phyloP scores from a whole-genome alignment of 23 tunicate species.

The Ascidia mentula region DNA sequence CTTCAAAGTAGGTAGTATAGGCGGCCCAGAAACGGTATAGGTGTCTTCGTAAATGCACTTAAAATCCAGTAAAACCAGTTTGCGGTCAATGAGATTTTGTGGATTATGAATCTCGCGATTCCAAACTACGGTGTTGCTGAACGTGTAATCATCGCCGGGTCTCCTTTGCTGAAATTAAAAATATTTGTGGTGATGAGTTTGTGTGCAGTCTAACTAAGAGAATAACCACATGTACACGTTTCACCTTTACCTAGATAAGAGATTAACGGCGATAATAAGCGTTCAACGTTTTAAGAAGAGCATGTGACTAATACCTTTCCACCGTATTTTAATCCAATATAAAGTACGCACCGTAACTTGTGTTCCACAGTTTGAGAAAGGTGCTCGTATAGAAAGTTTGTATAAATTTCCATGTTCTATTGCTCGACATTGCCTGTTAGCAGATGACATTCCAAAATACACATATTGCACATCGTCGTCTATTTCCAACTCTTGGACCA shows the following conservation, averaged over 20 bases:
- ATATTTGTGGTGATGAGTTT: neutral
- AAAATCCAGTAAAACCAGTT: conserved; percentile 87
- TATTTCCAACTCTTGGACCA: conserved; percentile 83
- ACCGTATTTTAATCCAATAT: neutral
- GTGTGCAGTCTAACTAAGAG: neutral
- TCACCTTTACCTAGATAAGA: too few species aligned
- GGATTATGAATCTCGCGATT: conserved; percentile 76
- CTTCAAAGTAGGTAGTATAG: conserved; percentile 67
- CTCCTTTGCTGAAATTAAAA: conserved; percentile 57
- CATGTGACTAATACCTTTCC: neutral
- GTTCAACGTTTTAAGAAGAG: too few species aligned
- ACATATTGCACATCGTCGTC: conserved; percentile 85
- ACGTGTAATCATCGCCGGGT: conserved; percentile 94
- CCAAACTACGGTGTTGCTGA: conserved; percentile 99
- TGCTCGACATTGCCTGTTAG: conserved; percentile 67
- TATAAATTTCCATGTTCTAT: conserved; percentile 67
- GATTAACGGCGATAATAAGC: too few species aligned
- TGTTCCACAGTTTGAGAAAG: conserved; percentile 96
- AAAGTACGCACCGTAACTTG: conserved; percentile 91
- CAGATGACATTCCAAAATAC: conserved; percentile 86
- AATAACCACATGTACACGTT: too few species aligned
- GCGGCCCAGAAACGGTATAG: conserved; percentile 75
- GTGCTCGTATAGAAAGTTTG: conserved; percentile 63
- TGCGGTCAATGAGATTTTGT: conserved; percentile 84
- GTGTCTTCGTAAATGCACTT: conserved; percentile 97